Evolutionary conservation across 2,888 invertebrate genomes (phyloP), one percentile per base, ranked within the genome.

Genomic region (Dexiosoma caninum): DNA sequence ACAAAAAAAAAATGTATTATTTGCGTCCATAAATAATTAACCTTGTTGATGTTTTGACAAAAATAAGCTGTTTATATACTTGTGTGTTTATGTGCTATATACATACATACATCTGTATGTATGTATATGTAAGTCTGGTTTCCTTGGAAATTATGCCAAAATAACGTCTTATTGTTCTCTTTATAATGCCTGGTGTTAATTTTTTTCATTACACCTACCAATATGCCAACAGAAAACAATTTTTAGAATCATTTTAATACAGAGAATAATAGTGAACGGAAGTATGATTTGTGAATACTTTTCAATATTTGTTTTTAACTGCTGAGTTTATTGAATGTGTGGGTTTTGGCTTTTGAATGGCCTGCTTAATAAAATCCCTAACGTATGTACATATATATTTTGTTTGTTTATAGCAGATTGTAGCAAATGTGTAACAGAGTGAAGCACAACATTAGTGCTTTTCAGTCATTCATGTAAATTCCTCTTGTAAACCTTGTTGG

Each of bases 191-290:
- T 12, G 7, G 7, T 23, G 8, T 19, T 7, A 14, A 5, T 32
- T 67, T 21, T 32, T 40, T 27, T 53, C 8, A 44, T 57, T 35
- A 57, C 69, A 44, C 40, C 46, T 42, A 71, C 49, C 32, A 67
- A 42, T 53, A 42, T 67, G 27, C 42, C 67, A 53, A 67, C 53
- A 67, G 53, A n/a, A n/a, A n/a, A n/a, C n/a, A n/a, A 67, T 67
- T 44, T 55, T 44, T 67, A 42, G 42, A 67, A 55, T 55, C n/a
- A 32, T 51, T 60, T 60, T 55, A 55, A 42, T 53, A 55, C 21
- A 32, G 30, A 27, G 30, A n/a, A 10, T 5, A 1, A 8, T 10
- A 44, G 37, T n/a, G n/a, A 44, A 62, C 60, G 60, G 49, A 49
- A 71, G 51, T 71, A 51, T 51, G 51, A 30, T 32, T 71, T 23